Evolutionary conservation across 1,140 invertebrate species (phyloP), one percentile per base, ranked within the genome.

Genomic region (Nilaparvata lugens): DNA sequence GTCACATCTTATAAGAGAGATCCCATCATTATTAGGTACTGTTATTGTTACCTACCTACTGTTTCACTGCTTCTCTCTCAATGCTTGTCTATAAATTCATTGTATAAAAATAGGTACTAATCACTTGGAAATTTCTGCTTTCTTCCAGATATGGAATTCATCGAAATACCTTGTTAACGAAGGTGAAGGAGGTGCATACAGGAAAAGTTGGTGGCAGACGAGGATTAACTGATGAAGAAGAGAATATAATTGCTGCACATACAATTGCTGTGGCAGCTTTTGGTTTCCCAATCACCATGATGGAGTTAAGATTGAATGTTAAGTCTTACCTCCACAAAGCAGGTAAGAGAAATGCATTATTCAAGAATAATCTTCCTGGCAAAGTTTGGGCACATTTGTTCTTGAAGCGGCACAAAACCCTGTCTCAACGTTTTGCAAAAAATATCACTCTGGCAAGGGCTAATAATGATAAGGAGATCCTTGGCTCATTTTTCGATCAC

Each of bases 391-490:
- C 62, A 19, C 53, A 62, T 56, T 57, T 19, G 6, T 71, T 68
- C 65, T 45, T 69, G 48, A 59, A 62, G n/a, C 54, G 68, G 54
- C 60, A 67, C 38, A 5, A 5, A 51, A 24, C 57, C 28, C 35
- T 68, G 24, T 56, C 57, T 25, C 57, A 66, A 53, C 61, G 62
- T 62, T 11, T 62, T 14, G 55, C 62, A 4, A 58, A 66, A 61
- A 68, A 67, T 21, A 71, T 71, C n/a, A 70, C 68, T 63, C 40
- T 61, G 42, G 56, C 56, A 23, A 58, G 65, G 42, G 68, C 66
- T 9, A 4, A 72, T 72, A 52, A 73, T 61, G 73, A 72, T 63
- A 72, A 74, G 63, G 73, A 71, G 11, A 74, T 51, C 72, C 70
- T 68, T 65, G 67, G n/a, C n/a, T 9, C 35, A 40, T 71, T 66